Conservation (phyloP, 2,113 vertebrate genomes). For the Arizona elegans region DNA sequence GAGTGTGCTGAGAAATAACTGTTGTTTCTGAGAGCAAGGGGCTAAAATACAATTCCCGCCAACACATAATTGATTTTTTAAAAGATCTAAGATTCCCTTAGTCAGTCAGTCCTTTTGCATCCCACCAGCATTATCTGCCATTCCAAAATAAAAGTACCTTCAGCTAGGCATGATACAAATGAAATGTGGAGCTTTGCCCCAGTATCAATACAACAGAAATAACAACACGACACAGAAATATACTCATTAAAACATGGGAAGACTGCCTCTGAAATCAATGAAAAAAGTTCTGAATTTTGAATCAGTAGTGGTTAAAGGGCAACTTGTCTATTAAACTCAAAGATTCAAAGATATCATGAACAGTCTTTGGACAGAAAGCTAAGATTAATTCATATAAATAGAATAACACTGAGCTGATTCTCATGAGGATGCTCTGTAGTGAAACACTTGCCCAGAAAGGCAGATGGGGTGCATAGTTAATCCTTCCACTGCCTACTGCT, state of each 20-base stretch:
- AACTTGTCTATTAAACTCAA: not conserved
- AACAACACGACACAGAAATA: not conserved
- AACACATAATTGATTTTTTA: not conserved
- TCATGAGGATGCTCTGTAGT: not conserved
- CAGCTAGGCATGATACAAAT: not conserved
- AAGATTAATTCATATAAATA: not conserved
- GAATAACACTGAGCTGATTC: not conserved
- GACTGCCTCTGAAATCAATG: not conserved
- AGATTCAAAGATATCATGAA: not conserved
- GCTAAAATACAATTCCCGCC: not conserved
- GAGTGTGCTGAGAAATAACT: not conserved
- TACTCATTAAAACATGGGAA: not conserved
- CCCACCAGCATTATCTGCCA: not conserved
- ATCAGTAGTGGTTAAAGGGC: not conserved
- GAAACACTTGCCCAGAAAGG: not conserved
- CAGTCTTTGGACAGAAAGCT: not conserved
- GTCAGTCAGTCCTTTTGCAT: not conserved
- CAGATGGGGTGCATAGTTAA: not conserved
- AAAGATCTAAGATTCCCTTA: not conserved
- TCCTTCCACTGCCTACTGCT: not conserved
- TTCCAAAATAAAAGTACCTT: not conserved
- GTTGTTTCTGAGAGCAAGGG: not conserved
- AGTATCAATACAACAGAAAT: not conserved
- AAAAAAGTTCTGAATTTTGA: not conserved
- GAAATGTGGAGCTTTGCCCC: not conserved